phyloP scores from a whole-genome alignment of 2,113 vertebrate species.

The Etheostoma spectabile region DNA sequence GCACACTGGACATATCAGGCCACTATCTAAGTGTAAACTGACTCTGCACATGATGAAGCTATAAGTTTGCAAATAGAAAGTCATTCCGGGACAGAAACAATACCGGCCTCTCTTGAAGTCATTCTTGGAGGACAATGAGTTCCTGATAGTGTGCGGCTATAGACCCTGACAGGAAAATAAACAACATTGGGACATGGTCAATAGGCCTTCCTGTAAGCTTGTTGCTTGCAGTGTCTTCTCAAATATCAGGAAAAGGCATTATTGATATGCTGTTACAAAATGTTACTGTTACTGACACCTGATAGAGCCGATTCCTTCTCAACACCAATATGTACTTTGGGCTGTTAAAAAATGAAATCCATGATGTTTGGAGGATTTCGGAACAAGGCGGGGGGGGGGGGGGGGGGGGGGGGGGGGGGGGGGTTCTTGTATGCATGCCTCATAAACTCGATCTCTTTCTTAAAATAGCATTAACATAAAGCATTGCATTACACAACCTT shows the following conservation, averaged over 20 bases:
- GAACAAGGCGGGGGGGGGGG: slow-evolving; percentile 35
- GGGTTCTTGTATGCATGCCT: slow-evolving; percentile 25
- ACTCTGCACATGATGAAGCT: slow-evolving; percentile 39
- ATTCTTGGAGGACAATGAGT: slow-evolving; percentile 61
- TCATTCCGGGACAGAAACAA: slow-evolving; percentile 71
- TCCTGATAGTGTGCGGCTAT: slow-evolving; percentile 73
- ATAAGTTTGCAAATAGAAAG: slow-evolving; percentile 31
- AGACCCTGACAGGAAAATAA: slow-evolving; percentile 81
- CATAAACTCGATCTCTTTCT: slow-evolving; percentile 38
- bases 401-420: slow-evolving; percentile 39
- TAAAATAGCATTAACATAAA: slow-evolving; percentile 24
- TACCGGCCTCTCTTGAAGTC: slow-evolving; percentile 57
- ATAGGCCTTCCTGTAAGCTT: slow-evolving; percentile 85
- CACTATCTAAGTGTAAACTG: slow-evolving; percentile 24
- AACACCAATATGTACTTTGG: slow-evolving; percentile 16
- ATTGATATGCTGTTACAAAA: slow-evolving; percentile 74
- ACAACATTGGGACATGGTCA: slow-evolving; percentile 74
- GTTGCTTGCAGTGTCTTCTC: slow-evolving; percentile 76
- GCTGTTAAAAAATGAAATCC: slow-evolving; percentile 46
- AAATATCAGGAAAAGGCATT: slow-evolving; percentile 72
- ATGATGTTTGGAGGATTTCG: slow-evolving; percentile 46
- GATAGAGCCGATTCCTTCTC: slow-evolving; percentile 63
- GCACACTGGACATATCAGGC: slow-evolving; percentile 15
- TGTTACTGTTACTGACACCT: slow-evolving; percentile 68
- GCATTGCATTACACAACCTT: not conserved